Evolutionary conservation across 2,797 vertebrate genomes (phyloP).

Genomic region (Chlorospingus flavigularis): DNA sequence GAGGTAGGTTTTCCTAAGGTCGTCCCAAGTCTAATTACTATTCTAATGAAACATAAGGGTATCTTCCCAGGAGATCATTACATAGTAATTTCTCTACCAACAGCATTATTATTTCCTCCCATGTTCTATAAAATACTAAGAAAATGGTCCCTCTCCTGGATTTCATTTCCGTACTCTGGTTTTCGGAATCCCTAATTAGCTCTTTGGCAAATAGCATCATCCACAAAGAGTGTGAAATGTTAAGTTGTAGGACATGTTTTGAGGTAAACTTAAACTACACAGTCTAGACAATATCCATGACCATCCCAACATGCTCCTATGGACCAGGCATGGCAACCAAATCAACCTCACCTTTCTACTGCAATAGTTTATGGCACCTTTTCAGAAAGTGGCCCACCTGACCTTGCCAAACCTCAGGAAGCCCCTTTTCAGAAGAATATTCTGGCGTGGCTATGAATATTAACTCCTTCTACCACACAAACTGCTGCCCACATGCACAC

Average conservation of each 20-base stretch:
- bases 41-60: conserved; percentile 80
- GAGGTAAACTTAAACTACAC: conserved; percentile 40
- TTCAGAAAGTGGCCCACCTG: background rate
- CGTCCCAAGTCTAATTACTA: conserved; percentile 76
- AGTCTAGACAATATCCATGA: conserved; percentile 7
- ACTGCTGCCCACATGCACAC: rapidly evolving
- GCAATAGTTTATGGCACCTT: background rate
- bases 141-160: conserved; percentile 72
- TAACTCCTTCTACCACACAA: background rate
- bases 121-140: conserved; percentile 73
- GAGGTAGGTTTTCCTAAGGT: conserved; percentile 73
- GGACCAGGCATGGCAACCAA: background rate
- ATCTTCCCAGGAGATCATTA: conserved; percentile 78
- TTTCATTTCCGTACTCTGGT: conserved; percentile 71
- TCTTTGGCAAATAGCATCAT: conserved; percentile 63
- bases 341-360: background rate
- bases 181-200: conserved; percentile 70
- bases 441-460: background rate
- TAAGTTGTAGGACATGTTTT: conserved; percentile 53
- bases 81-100: conserved; percentile 76
- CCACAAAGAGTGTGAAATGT: conserved; percentile 57
- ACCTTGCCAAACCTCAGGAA: background rate
- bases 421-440: background rate
- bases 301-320: background rate
- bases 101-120: conserved; percentile 71